A percentile compares a stretch with the other conserved stretches of the same genome.
These are phyloP conservation scores for Lordiphosa andalusiaca DNA, from an alignment of 2,888 invertebrate species.

Conservation along the genomic window DNA sequence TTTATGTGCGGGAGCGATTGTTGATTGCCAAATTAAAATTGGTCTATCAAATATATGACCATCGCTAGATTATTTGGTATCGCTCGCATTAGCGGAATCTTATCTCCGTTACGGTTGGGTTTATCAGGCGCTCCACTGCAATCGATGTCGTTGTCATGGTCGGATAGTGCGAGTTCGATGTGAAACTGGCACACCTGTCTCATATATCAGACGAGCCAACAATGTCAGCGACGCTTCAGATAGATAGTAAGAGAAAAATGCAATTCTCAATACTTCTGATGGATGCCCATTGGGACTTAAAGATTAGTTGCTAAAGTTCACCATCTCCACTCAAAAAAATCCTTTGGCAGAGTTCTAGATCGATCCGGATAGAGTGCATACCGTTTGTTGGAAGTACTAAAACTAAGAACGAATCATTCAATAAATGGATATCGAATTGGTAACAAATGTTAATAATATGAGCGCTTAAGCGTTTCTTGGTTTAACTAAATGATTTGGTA, in stretches of 20 bases:
- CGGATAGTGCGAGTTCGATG: conserved; percentile 2
- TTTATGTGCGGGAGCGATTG: conserved; percentile 26
- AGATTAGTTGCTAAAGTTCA: no score
- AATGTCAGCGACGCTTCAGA: conserved; percentile 25
- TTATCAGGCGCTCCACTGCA: conserved; percentile 2
- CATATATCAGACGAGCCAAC: conserved; percentile 23
- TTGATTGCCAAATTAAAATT: conserved; percentile 28
- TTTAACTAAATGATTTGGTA: no score
- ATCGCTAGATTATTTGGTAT: conserved; percentile 21
- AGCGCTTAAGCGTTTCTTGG: no score
- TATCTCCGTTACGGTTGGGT: conserved; percentile 19
- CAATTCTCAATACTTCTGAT: no score
- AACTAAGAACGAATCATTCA: no score
- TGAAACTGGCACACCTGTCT: conserved; percentile 33
- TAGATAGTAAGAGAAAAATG: conserved; percentile 37
- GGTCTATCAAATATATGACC: conserved; percentile 4
- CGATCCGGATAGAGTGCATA: no score
- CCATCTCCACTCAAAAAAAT: no score
- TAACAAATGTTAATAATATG: no score
- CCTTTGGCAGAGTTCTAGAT: no score
- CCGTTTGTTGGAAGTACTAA: no score
- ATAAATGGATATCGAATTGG: no score
- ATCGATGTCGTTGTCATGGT: conserved; percentile 5
- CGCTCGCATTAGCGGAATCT: background rate
- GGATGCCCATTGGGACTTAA: no score